phyloP scores from a whole-genome alignment of 2,888 invertebrate genomes.

The Leptarthrus brevirostris region DNA sequence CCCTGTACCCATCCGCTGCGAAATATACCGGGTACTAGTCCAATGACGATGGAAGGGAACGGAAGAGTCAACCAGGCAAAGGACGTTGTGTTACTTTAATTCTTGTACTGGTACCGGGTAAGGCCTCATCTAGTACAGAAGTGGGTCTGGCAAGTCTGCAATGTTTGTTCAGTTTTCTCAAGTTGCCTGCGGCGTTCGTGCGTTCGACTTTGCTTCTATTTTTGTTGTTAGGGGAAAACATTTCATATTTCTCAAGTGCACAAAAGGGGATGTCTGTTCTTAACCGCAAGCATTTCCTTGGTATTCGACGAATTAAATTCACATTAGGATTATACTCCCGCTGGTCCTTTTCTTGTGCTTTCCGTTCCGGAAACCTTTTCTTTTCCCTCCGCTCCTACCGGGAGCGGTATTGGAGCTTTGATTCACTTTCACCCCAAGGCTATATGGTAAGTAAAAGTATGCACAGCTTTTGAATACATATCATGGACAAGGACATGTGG shows the following conservation, averaged over 20 bases:
- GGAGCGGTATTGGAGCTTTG: not conserved
- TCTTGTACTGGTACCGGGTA: not conserved
- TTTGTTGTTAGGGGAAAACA: constrained; percentile 8
- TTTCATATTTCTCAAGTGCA: constrained; percentile 42
- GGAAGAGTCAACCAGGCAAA: constrained; percentile 2
- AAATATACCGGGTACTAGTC: not conserved
- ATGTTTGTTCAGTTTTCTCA: constrained; percentile 6
- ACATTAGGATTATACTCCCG: constrained; percentile 45
- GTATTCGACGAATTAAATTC: constrained; percentile 48
- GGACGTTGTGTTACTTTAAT: constrained; percentile 5
- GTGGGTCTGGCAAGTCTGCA: not conserved
- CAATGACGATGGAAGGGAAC: not conserved
- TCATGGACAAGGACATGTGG: not conserved
- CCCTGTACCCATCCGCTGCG: not conserved
- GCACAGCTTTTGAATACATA: not conserved
- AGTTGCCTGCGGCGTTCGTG: constrained; percentile 38
- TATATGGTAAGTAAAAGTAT: not conserved
- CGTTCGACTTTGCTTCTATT: constrained; percentile 37
- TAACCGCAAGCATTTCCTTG: constrained; percentile 48
- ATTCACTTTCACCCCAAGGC: constrained; percentile 4
- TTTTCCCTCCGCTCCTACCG: not conserved
- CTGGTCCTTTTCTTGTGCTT: constrained; percentile 43
- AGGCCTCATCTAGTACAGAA: not conserved
- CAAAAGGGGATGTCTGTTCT: constrained; percentile 30
- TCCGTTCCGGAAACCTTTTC: constrained; percentile 42